These are phyloP conservation scores for Colossoma macropomum DNA, from an alignment of 2,113 vertebrate genomes.

Conservation along the genomic window DNA sequence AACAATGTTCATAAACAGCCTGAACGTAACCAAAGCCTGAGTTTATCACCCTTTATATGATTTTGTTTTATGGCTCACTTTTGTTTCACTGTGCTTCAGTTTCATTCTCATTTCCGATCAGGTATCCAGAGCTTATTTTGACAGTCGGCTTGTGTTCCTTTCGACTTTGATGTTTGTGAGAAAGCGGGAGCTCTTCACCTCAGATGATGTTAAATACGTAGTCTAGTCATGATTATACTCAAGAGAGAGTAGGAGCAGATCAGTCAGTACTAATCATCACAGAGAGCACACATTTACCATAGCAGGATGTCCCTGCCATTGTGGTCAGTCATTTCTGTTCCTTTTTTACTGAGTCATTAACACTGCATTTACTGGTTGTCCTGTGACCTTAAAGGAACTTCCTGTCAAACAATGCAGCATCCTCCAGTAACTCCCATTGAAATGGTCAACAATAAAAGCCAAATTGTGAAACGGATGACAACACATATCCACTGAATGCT, in stretches of 20 bases:
- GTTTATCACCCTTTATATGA: background rate
- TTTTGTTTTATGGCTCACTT: background rate
- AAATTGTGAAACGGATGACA: background rate
- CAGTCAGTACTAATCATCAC: background rate
- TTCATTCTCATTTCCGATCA: background rate
- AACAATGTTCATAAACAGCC: background rate
- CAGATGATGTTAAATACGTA: background rate
- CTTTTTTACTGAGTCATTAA: background rate
- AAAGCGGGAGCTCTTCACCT: background rate
- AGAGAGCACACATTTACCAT: background rate
- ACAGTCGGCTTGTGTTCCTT: background rate
- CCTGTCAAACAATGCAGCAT: background rate
- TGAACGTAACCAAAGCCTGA: background rate
- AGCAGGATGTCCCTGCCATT: background rate
- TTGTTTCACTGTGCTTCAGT: background rate
- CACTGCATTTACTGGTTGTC: background rate
- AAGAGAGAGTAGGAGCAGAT: too few relatives aligned
- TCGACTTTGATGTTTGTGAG: background rate
- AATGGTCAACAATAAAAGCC: background rate
- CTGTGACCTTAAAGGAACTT: slow-evolving; percentile 7
- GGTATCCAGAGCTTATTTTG: background rate
- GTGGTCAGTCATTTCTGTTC: background rate
- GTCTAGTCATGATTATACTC: background rate
- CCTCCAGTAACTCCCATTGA: background rate
- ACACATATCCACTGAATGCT: too few relatives aligned